These are phyloP conservation scores for Ips nitidus DNA, from an alignment of 1,140 invertebrate species.

Conservation along the genomic window DNA sequence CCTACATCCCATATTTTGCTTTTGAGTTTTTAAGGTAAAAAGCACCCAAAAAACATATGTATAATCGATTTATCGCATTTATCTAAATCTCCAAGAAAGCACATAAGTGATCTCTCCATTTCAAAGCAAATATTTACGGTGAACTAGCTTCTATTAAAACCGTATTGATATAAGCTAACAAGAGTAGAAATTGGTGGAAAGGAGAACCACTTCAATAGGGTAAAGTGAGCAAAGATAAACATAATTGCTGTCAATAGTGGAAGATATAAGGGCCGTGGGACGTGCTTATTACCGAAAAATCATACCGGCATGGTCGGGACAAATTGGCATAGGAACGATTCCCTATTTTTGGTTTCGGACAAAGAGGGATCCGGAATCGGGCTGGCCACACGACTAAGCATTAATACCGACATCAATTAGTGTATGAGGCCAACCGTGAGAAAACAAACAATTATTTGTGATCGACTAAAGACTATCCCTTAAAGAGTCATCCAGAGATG, in stretches of 20 bases:
- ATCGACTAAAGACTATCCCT: constrained; percentile 46
- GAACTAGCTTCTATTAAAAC: neutral
- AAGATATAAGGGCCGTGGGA: constrained; percentile 33
- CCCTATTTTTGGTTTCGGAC: constrained; percentile 43
- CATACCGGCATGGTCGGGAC: constrained; percentile 38
- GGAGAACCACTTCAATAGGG: constrained; percentile 10
- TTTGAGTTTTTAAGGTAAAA: too few relatives aligned
- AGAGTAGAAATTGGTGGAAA: neutral
- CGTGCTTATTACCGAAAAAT: constrained; percentile 45
- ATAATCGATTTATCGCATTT: too few relatives aligned
- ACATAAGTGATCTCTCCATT: neutral
- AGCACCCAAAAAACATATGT: too few relatives aligned
- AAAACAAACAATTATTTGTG: constrained; percentile 53
- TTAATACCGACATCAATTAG: constrained; percentile 53
- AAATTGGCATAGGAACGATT: constrained; percentile 44
- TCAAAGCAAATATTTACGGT: neutral
- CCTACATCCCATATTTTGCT: too few relatives aligned
- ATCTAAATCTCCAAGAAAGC: too few relatives aligned
- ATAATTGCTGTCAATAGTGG: constrained; percentile 40
- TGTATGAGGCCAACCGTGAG: constrained; percentile 49
- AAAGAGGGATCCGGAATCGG: constrained; percentile 42
- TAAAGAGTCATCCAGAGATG: constrained; percentile 47
- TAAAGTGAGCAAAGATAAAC: constrained; percentile 40
- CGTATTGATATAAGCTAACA: neutral
- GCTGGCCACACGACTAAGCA: constrained; percentile 43